A percentile compares a stretch with the other conserved stretches of the same genome.
Conservation (phyloP, 1,140 invertebrate genomes). For the Archivesica marissinica region DNA sequence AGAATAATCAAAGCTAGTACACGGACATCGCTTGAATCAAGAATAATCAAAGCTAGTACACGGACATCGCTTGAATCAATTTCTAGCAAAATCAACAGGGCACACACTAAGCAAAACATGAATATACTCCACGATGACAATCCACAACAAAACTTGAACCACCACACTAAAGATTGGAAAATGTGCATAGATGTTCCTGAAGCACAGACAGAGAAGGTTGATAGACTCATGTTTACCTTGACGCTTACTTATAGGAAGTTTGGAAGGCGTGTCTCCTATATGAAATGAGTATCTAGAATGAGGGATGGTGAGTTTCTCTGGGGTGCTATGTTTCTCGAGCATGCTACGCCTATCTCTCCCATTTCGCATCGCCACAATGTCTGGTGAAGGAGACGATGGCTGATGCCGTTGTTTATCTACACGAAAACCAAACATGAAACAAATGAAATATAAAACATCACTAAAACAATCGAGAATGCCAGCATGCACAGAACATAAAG, state of each 20-base stretch:
- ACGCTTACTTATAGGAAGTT: slow-evolving; percentile 59
- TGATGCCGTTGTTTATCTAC: slow-evolving; percentile 49
- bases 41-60: no score
- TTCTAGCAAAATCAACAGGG: no score
- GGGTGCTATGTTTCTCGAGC: slow-evolving; percentile 47
- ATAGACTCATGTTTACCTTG: slow-evolving; percentile 50
- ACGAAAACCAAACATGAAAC: slow-evolving; percentile 54
- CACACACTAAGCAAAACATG: no score
- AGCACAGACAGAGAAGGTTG: slow-evolving; percentile 22
- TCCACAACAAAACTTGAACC: slow-evolving; percentile 7
- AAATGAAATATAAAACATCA: slow-evolving; percentile 32
- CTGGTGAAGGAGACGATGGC: slow-evolving; percentile 39
- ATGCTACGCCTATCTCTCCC: slow-evolving; percentile 41
- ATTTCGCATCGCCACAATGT: slow-evolving; percentile 40
- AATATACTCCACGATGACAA: not conserved
- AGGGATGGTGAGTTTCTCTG: slow-evolving; percentile 39
- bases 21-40: no score
- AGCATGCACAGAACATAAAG: not conserved
- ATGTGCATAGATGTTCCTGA: not conserved
- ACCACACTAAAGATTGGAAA: slow-evolving; percentile 14
- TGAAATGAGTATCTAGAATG: slow-evolving; percentile 60
- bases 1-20: no score
- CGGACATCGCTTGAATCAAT: no score
- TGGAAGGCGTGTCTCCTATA: slow-evolving; percentile 47
- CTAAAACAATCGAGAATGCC: not conserved